A percentile compares a stretch with the other conserved stretches of the same genome.
These are phyloP conservation scores for Meandrusa payeni DNA, from an alignment of 2,888 invertebrate species.

Conservation along the genomic window DNA sequence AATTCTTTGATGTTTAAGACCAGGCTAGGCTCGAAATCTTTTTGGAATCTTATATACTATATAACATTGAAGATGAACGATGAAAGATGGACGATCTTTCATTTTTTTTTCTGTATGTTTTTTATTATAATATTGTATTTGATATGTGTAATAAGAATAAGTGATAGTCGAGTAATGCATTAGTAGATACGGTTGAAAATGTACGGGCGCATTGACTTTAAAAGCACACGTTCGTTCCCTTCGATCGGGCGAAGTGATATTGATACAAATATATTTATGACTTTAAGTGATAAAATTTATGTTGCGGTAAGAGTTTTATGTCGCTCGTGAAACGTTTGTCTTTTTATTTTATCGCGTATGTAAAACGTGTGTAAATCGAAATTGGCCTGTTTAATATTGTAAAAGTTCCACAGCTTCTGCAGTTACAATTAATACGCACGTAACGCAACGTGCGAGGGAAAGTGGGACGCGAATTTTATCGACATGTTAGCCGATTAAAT, in stretches of 20 bases:
- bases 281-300: constrained; percentile 71
- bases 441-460: neutral
- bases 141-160: too few species aligned
- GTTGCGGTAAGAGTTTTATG: constrained; percentile 73
- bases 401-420: constrained; percentile 12
- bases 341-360: constrained; percentile 23
- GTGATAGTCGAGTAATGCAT: too few species aligned
- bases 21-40: too few species aligned
- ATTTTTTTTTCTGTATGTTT: too few species aligned
- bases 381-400: constrained; percentile 23
- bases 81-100: too few species aligned
- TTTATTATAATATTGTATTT: too few species aligned
- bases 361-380: constrained; percentile 27
- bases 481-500: constrained; percentile 34
- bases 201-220: constrained; percentile 43
- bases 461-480: constrained; percentile 35
- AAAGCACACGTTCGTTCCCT: constrained; percentile 37
- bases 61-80: too few species aligned
- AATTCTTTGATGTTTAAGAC: too few species aligned
- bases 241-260: constrained; percentile 50
- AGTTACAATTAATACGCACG: constrained; percentile 12
- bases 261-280: constrained; percentile 68
- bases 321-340: constrained; percentile 52
- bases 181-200: constrained; percentile 1
- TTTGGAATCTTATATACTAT: too few species aligned